phyloP scores from a whole-genome alignment of 2,797 vertebrate species.

The Malacoraja senta region DNA sequence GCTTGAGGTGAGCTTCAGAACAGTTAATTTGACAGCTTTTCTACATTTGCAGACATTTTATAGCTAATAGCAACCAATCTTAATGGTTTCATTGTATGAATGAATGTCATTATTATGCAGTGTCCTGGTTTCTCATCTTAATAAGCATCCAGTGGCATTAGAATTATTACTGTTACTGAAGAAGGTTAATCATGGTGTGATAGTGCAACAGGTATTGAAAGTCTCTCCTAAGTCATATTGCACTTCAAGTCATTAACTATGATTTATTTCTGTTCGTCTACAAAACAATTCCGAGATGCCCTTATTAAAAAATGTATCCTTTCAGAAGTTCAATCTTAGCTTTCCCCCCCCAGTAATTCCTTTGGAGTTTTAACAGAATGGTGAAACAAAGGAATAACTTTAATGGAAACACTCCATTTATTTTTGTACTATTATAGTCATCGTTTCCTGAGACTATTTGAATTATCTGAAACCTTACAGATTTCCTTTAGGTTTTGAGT shows the following conservation, averaged over 20 bases:
- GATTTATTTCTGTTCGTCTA: neutral
- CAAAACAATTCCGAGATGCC: neutral
- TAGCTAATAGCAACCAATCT: conserved; percentile 43
- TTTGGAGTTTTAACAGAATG: neutral
- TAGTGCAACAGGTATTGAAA: conserved; percentile 18
- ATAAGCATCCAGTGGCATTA: neutral
- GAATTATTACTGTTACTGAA: neutral
- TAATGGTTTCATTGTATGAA: conserved; percentile 43
- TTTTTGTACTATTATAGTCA: too few species aligned
- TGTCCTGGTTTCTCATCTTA: conserved; percentile 11
- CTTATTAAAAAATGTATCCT: neutral
- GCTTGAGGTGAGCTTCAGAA: conserved; percentile 41
- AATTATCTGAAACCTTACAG: neutral
- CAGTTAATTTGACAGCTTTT: conserved; percentile 49
- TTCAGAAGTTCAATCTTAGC: neutral
- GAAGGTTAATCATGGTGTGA: conserved; percentile 15
- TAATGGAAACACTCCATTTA: neutral
- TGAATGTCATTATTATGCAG: conserved; percentile 40
- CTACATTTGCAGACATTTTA: conserved; percentile 44
- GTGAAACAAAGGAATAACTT: neutral
- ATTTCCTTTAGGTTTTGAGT: neutral
- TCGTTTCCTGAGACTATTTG: neutral
- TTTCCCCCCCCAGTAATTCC: neutral
- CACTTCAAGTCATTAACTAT: conserved; percentile 8
- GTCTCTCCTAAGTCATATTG: neutral